phyloP scores from a whole-genome alignment of 2,888 invertebrate genomes.

The Aphrophora alni region DNA sequence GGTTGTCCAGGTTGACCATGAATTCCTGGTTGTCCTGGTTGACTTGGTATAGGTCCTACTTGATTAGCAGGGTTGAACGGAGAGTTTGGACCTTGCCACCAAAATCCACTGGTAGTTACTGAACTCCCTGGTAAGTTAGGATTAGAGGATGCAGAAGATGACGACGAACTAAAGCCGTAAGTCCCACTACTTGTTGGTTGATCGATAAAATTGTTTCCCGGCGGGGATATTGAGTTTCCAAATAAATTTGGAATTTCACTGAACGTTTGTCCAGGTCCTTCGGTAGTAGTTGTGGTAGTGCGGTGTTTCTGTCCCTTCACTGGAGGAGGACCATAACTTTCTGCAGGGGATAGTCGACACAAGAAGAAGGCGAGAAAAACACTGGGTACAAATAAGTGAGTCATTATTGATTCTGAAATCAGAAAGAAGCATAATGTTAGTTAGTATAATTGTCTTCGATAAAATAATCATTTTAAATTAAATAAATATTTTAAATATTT shows the following conservation, averaged over 20 bases:
- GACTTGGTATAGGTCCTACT: background rate
- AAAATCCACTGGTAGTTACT: conserved; percentile 57
- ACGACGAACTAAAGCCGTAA: background rate
- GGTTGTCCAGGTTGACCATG: background rate
- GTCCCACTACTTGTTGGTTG: background rate
- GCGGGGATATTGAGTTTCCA: background rate
- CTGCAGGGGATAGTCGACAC: background rate
- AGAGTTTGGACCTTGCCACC: conserved; percentile 68
- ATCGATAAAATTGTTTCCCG: background rate
- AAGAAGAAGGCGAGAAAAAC: background rate
- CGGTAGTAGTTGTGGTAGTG: conserved; percentile 47
- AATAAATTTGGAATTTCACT: conserved; percentile 26
- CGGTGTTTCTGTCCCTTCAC: conserved; percentile 41
- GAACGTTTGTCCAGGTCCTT: conserved; percentile 45
- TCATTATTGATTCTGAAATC: background rate
- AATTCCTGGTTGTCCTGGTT: conserved; percentile 33
- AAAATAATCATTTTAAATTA: too few species aligned
- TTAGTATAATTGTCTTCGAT: too few species aligned
- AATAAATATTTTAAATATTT: too few species aligned
- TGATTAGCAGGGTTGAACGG: conserved; percentile 62
- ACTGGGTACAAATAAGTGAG: background rate
- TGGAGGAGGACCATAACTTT: conserved; percentile 40
- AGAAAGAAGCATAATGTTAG: too few species aligned
- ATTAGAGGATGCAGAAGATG: background rate
- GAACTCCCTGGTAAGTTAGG: background rate